Conservation (phyloP, 2,888 invertebrate species). For the Congeria kusceri region DNA sequence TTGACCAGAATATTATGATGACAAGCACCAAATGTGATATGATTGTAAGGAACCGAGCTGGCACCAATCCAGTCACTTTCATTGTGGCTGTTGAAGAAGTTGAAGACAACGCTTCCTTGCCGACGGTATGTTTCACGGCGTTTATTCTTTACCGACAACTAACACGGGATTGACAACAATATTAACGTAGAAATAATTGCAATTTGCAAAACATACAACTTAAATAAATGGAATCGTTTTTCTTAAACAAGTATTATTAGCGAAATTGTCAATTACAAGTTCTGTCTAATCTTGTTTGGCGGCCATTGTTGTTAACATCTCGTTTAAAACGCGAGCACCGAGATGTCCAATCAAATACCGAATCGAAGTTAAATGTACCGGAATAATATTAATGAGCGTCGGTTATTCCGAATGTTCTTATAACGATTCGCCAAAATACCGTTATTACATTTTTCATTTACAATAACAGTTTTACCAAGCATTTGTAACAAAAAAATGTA, state of each 20-base stretch:
- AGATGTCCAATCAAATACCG: too few species aligned
- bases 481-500: too few species aligned
- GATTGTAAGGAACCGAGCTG: constrained; percentile 90
- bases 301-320: constrained; percentile 53
- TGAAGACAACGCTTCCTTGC: constrained; percentile 29
- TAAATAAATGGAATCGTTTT: neutral
- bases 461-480: too few species aligned
- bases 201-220: too few species aligned
- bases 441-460: too few species aligned
- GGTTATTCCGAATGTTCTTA: too few species aligned
- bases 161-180: too few species aligned
- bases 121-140: constrained; percentile 1
- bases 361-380: too few species aligned
- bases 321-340: constrained; percentile 3
- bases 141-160: neutral
- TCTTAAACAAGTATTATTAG: too few species aligned
- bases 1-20: constrained; percentile 89
- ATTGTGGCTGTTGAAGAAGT: constrained; percentile 49
- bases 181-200: too few species aligned
- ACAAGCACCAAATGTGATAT: constrained; percentile 90
- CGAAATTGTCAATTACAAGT: neutral
- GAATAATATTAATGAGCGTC: too few species aligned
- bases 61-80: constrained; percentile 85
- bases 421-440: too few species aligned
- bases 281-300: constrained; percentile 58